Evolutionary conservation across 2,888 invertebrate genomes (phyloP).

Genomic region (Drosophila cracens): DNA sequence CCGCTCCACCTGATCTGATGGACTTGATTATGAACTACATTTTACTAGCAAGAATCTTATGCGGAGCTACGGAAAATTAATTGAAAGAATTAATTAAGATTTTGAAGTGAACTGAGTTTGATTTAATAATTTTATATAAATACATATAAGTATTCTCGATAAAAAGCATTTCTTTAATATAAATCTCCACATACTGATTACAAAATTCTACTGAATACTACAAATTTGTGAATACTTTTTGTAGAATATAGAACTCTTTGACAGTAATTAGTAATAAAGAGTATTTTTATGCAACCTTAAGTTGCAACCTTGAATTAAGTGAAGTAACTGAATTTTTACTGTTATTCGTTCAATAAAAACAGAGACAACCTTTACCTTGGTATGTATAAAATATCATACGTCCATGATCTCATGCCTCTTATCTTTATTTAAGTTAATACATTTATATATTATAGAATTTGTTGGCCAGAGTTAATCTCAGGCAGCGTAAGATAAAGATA

Average conservation of each 20-base stretch:
- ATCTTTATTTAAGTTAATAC: neutral
- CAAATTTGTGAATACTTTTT: neutral
- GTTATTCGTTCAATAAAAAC: neutral
- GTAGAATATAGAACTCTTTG: neutral
- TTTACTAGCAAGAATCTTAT: constrained; percentile 62
- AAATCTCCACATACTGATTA: neutral
- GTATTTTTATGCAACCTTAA: neutral
- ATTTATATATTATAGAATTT: constrained; percentile 1
- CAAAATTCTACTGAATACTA: too few relatives aligned
- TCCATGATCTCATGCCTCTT: neutral
- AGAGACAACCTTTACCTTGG: constrained; percentile 7
- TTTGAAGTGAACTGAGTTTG: neutral
- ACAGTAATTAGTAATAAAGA: neutral
- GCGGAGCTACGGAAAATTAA: neutral
- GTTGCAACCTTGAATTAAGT: neutral
- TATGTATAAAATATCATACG: neutral
- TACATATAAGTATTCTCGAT: neutral
- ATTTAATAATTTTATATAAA: neutral
- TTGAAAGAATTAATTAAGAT: neutral
- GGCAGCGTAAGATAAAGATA: constrained; percentile 10
- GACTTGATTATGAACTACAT: constrained; percentile 69
- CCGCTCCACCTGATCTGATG: constrained; percentile 31
- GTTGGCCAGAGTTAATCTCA: neutral
- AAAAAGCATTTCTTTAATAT: neutral
- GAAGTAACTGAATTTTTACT: neutral